A percentile compares a stretch with the other conserved stretches of the same genome.
Conservation (phyloP, 2,888 invertebrate species). For the Encarsia formosa region DNA sequence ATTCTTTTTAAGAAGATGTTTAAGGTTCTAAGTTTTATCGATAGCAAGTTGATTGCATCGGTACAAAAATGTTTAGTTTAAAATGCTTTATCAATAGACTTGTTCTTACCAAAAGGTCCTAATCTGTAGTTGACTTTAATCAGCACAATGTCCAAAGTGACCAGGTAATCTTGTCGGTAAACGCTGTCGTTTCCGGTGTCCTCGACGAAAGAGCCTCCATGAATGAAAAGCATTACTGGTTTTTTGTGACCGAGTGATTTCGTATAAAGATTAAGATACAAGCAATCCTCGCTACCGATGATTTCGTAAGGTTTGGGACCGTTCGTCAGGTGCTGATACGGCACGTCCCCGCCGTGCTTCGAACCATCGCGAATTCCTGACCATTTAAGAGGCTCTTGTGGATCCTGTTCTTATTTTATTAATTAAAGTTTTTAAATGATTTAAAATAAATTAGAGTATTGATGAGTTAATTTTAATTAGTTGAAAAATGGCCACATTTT, state of each 20-base stretch:
- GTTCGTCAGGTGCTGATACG: slow-evolving; percentile 4
- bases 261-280: slow-evolving; percentile 33
- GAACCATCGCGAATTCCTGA: slow-evolving; percentile 29
- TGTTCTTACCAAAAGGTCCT: slow-evolving; percentile 32
- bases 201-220: slow-evolving; percentile 33
- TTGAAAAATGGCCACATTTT: too few relatives aligned
- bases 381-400: slow-evolving; percentile 30
- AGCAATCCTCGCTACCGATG: slow-evolving; percentile 31
- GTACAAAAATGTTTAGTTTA: too few relatives aligned
- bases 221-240: slow-evolving; percentile 36
- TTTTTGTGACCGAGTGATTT: slow-evolving; percentile 24
- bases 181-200: slow-evolving; percentile 24
- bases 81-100: too few relatives aligned
- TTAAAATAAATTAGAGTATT: too few relatives aligned
- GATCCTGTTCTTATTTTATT: too few relatives aligned
- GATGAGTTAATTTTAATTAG: too few relatives aligned
- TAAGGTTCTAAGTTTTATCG: too few relatives aligned
- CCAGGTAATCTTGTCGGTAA: slow-evolving; percentile 32
- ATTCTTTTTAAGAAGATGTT: too few relatives aligned
- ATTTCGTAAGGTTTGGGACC: slow-evolving; percentile 3
- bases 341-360: neutral
- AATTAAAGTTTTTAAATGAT: too few relatives aligned
- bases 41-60: too few relatives aligned
- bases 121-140: slow-evolving; percentile 33
- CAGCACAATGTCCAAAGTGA: slow-evolving; percentile 31